phyloP scores from a whole-genome alignment of 2,113 vertebrate species.

The Cisticola juncidis region DNA sequence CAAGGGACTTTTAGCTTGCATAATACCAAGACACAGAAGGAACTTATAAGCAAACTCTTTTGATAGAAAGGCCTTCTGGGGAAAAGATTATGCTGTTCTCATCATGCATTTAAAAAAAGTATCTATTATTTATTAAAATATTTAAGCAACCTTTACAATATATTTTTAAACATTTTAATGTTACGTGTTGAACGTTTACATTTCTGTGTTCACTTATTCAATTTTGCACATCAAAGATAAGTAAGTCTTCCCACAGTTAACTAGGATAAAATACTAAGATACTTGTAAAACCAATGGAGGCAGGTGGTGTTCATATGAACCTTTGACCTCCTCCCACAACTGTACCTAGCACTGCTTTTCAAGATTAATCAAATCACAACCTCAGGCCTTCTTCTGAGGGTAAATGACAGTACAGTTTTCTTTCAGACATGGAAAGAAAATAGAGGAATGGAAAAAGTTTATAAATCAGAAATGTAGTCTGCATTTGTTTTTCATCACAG shows the following conservation, averaged over 20 bases:
- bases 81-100: neutral
- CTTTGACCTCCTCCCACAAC: neutral
- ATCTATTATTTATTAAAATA: neutral
- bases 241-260: neutral
- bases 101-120: neutral
- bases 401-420: neutral
- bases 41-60: conserved; percentile 37
- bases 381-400: neutral
- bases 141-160: neutral
- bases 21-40: conserved; percentile 22
- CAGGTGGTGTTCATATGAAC: neutral
- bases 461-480: neutral
- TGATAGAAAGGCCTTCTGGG: neutral
- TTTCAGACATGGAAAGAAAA: neutral
- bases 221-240: neutral
- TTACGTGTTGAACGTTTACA: neutral
- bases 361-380: neutral
- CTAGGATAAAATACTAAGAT: neutral
- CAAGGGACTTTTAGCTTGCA: conserved; percentile 22
- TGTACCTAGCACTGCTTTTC: neutral
- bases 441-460: neutral
- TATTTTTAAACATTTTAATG: neutral
- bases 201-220: neutral
- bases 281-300: neutral
- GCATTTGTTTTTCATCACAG: neutral